Conservation (phyloP, 2,888 invertebrate species). For the Anthophora plumipes region DNA sequence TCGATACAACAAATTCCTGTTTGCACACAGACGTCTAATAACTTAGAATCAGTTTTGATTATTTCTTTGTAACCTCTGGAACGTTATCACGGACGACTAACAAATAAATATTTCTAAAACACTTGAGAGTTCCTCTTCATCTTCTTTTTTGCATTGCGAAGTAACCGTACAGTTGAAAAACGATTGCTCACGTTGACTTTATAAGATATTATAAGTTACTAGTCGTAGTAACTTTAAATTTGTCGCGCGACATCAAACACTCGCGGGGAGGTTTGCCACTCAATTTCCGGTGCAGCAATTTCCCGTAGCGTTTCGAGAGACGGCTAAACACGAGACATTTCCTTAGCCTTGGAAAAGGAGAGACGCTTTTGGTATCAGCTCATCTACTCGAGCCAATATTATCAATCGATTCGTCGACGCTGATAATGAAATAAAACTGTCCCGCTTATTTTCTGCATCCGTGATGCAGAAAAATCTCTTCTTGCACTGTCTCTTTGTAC, state of each 20-base stretch:
- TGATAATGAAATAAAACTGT: conserved; percentile 63
- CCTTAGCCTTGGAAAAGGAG: background rate
- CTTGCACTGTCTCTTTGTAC: conserved; percentile 23
- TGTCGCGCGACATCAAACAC: conserved; percentile 54
- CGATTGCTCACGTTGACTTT: background rate
- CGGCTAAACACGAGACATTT: conserved; percentile 50
- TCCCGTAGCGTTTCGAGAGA: conserved; percentile 38
- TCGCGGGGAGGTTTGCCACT: conserved; percentile 49
- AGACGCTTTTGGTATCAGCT: conserved; percentile 33
- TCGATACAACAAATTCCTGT: too few relatives aligned
- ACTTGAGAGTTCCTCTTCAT: too few relatives aligned
- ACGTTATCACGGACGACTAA: too few relatives aligned
- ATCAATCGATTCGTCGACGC: conserved; percentile 61
- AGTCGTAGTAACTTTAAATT: conserved; percentile 49
- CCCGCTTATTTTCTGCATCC: conserved; percentile 42
- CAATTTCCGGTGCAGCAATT: conserved; percentile 61
- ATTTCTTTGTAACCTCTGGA: too few relatives aligned
- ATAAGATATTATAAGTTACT: conserved; percentile 31
- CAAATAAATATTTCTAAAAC: too few relatives aligned
- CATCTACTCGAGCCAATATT: conserved; percentile 61
- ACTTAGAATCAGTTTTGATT: too few relatives aligned
- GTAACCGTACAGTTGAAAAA: too few relatives aligned
- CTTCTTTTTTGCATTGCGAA: too few relatives aligned
- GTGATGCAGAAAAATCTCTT: conserved; percentile 24
- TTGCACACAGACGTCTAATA: too few relatives aligned